Evolutionary conservation across 2,113 vertebrate species (phyloP).

Genomic region (Oncorhynchus clarkii): DNA sequence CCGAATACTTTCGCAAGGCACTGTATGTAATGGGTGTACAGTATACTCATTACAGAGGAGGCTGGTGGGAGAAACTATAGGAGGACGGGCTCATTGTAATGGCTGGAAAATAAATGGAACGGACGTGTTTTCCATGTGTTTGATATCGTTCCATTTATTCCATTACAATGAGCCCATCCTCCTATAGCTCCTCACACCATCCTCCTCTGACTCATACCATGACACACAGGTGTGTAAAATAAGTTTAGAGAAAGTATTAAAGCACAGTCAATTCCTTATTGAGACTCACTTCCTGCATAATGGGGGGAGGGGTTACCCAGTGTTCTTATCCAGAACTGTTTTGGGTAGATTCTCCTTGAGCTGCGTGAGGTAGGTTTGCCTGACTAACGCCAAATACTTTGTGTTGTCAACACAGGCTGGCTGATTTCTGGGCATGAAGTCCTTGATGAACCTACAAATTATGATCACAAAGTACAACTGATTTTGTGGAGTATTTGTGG

Average conservation of each 20-base stretch:
- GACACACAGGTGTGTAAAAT: background rate
- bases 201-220: background rate
- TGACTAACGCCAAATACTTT: constrained; percentile 81
- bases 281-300: constrained; percentile 76
- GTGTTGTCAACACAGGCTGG: constrained; percentile 77
- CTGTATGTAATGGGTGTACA: background rate
- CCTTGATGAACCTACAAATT: constrained; percentile 83
- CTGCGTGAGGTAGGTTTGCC: constrained; percentile 81
- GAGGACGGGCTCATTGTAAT: too few species aligned
- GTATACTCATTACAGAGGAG: background rate
- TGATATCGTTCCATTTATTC: too few species aligned
- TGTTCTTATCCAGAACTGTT: constrained; percentile 83
- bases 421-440: constrained; percentile 85
- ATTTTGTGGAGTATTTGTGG: background rate
- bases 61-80: too few species aligned
- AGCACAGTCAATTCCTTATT: background rate
- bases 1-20: too few species aligned
- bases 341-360: constrained; percentile 83
- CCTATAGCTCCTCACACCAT: too few species aligned
- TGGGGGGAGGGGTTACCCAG: constrained; percentile 83
- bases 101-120: too few species aligned
- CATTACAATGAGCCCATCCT: too few species aligned
- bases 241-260: background rate
- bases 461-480: background rate
- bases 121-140: too few species aligned